Percentiles rank a stretch among this genome's conserved stretches.
Evolutionary conservation across 2,797 vertebrate genomes (phyloP).

Genomic region (Crenichthys baileyi): DNA sequence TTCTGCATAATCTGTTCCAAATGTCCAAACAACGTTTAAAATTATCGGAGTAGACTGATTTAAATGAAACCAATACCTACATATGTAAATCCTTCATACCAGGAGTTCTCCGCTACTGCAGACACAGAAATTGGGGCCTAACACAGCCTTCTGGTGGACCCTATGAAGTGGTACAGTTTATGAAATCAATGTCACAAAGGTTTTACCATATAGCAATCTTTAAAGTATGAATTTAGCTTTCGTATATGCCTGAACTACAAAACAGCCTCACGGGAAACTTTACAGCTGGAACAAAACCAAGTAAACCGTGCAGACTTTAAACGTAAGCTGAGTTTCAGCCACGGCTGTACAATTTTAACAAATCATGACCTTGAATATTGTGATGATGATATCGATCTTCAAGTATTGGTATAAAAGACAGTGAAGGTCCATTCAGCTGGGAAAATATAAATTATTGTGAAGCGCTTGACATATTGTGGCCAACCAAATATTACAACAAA

Average conservation of each 20-base stretch:
- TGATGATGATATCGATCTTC: too few species aligned
- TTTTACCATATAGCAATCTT: background rate
- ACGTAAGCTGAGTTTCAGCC: background rate
- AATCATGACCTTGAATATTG: background rate
- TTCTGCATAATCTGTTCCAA: background rate
- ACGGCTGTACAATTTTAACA: background rate
- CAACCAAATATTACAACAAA: background rate
- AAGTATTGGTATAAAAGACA: background rate
- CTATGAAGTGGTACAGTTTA: background rate
- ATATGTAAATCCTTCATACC: background rate
- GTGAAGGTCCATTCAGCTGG: background rate
- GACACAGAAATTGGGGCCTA: background rate
- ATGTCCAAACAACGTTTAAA: background rate
- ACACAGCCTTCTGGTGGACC: background rate
- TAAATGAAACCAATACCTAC: background rate
- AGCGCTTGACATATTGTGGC: background rate
- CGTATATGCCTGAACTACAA: background rate
- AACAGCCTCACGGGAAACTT: background rate
- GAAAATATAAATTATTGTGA: background rate
- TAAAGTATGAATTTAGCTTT: background rate
- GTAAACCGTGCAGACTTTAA: background rate
- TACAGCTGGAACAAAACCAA: background rate
- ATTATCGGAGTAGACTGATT: background rate
- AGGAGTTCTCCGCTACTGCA: background rate
- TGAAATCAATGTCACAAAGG: constrained; percentile 2